Conservation (phyloP, 2,113 vertebrate genomes). For the Podilymbus podiceps region DNA sequence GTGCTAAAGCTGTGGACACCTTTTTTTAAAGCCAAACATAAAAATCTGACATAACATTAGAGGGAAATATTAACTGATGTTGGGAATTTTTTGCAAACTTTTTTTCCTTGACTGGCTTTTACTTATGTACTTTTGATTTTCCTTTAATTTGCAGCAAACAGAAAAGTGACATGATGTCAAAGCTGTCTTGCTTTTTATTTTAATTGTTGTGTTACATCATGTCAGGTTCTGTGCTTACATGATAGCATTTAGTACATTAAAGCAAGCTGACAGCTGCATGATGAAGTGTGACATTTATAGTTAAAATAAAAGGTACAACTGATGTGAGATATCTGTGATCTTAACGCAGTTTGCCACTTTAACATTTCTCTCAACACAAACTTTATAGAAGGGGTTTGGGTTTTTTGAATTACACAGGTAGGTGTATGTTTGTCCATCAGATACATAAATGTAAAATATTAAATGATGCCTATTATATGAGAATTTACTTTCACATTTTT, state of each 20-base stretch:
- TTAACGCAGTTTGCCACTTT: slow-evolving; percentile 56
- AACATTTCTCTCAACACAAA: slow-evolving; percentile 46
- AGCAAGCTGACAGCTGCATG: slow-evolving; percentile 60
- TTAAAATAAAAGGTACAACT: slow-evolving; percentile 61
- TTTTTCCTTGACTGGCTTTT: background rate
- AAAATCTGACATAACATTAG: background rate
- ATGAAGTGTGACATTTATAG: slow-evolving; percentile 67
- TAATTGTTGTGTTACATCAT: slow-evolving; percentile 61
- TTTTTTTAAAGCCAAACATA: background rate
- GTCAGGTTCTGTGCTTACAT: slow-evolving; percentile 32
- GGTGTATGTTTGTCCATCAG: background rate
- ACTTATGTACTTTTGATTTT: background rate
- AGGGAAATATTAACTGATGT: background rate
- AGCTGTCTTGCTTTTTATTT: slow-evolving; percentile 42
- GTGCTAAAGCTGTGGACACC: background rate
- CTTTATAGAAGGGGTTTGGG: background rate
- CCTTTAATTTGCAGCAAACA: slow-evolving; percentile 16
- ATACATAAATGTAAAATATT: background rate
- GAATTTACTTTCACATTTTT: background rate
- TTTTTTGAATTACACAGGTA: background rate
- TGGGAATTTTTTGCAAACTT: background rate
- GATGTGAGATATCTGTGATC: slow-evolving; percentile 41
- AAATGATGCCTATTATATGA: background rate
- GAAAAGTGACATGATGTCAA: slow-evolving; percentile 1
- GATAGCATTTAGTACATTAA: slow-evolving; percentile 54